phyloP scores from a whole-genome alignment of 1,140 invertebrate species.

The Chrysoperla carnea region DNA sequence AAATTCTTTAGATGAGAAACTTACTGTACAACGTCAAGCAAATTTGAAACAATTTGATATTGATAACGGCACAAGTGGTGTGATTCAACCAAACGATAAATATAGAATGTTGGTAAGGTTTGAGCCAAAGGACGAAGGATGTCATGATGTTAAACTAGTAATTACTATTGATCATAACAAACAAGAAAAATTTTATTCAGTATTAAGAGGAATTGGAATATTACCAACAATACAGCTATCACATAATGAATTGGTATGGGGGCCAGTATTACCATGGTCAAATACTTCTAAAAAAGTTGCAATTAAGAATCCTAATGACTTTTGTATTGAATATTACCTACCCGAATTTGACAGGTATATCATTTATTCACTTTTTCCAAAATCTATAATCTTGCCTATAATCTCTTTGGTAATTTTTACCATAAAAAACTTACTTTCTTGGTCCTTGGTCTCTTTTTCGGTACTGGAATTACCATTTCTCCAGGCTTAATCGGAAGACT shows the following conservation, averaged over 20 bases:
- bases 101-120: conserved; percentile 12
- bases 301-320: conserved; percentile 20
- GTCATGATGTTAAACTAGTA: conserved; percentile 12
- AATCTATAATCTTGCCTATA: too few relatives aligned
- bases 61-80: conserved; percentile 4
- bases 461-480: too few relatives aligned
- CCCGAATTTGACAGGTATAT: conserved; percentile 25
- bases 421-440: too few relatives aligned
- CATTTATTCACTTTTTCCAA: too few relatives aligned
- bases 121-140: conserved; percentile 10
- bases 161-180: conserved; percentile 15
- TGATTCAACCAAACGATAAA: conserved; percentile 6
- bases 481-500: too few relatives aligned
- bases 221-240: conserved; percentile 18
- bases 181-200: conserved; percentile 10
- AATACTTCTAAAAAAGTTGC: conserved; percentile 13
- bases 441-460: too few relatives aligned
- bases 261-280: conserved; percentile 18
- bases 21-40: too few relatives aligned
- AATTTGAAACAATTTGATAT: too few relatives aligned
- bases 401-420: too few relatives aligned
- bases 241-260: conserved; percentile 17
- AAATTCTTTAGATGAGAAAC: too few relatives aligned
- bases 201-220: conserved; percentile 18
- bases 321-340: conserved; percentile 25